Evolutionary conservation across 2,888 invertebrate genomes (phyloP).

Genomic region (Lasioglossum marginatum): DNA sequence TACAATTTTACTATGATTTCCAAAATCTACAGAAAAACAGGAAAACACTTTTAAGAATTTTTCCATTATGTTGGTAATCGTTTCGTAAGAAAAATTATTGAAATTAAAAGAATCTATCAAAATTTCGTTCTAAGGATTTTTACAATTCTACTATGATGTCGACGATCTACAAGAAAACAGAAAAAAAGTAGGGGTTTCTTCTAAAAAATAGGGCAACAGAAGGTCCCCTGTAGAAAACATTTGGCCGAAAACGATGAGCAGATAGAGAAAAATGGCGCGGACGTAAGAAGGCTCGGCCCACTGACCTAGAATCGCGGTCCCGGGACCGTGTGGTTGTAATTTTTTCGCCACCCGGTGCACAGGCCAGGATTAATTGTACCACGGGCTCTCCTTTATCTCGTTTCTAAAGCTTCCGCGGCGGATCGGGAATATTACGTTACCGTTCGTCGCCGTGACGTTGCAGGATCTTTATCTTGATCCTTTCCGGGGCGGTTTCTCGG

Average conservation of each 20-base stretch:
- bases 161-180: too few relatives aligned
- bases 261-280: background rate
- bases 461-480: conserved; percentile 33
- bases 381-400: conserved; percentile 74
- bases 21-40: too few relatives aligned
- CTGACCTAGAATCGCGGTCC: background rate
- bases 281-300: background rate
- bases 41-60: too few relatives aligned
- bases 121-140: too few relatives aligned
- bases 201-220: background rate
- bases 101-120: too few relatives aligned
- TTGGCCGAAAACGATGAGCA: background rate
- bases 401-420: conserved; percentile 74
- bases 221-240: background rate
- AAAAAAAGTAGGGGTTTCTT: too few relatives aligned
- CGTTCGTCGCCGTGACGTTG: conserved; percentile 34
- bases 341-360: conserved; percentile 2
- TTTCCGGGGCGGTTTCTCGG: conserved; percentile 12
- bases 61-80: too few relatives aligned
- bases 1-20: too few relatives aligned
- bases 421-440: conserved; percentile 70
- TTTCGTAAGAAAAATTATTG: too few relatives aligned
- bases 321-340: background rate
- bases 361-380: conserved; percentile 76
- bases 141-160: too few relatives aligned